phyloP scores from a whole-genome alignment of 1,140 invertebrate species.

The Bombus sylvicola region DNA sequence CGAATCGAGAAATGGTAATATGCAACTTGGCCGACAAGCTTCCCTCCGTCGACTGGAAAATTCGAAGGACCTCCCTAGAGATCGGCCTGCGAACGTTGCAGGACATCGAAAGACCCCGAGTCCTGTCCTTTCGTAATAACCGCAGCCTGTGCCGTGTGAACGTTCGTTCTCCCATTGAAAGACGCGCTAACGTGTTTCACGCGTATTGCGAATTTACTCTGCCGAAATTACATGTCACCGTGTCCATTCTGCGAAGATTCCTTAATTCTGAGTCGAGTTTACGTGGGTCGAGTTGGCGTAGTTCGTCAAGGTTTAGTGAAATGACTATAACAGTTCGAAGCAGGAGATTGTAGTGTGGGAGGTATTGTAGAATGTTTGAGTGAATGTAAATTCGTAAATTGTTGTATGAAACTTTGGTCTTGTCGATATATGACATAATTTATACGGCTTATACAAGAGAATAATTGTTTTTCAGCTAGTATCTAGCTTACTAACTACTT shows the following conservation, averaged over 20 bases:
- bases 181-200: conserved; percentile 23
- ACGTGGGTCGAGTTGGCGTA: neutral
- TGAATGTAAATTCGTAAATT: neutral
- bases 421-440: neutral
- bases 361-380: neutral
- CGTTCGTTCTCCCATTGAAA: conserved; percentile 23
- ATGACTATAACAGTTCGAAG: neutral
- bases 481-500: too few species aligned
- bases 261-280: neutral
- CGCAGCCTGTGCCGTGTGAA: neutral
- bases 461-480: neutral
- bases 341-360: neutral
- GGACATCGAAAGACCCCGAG: conserved; percentile 64
- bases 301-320: neutral
- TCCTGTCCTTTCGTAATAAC: conserved; percentile 63
- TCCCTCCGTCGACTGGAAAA: conserved; percentile 75
- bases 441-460: neutral
- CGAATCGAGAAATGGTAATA: conserved; percentile 74
- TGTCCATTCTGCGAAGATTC: conserved; percentile 13
- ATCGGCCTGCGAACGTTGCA: conserved; percentile 56
- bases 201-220: neutral
- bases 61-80: conserved; percentile 73
- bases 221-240: conserved; percentile 30
- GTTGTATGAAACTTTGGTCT: neutral
- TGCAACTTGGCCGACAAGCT: conserved; percentile 72